Evolutionary conservation across 2,888 invertebrate species (phyloP).

Genomic region (Rhagonycha fulva): DNA sequence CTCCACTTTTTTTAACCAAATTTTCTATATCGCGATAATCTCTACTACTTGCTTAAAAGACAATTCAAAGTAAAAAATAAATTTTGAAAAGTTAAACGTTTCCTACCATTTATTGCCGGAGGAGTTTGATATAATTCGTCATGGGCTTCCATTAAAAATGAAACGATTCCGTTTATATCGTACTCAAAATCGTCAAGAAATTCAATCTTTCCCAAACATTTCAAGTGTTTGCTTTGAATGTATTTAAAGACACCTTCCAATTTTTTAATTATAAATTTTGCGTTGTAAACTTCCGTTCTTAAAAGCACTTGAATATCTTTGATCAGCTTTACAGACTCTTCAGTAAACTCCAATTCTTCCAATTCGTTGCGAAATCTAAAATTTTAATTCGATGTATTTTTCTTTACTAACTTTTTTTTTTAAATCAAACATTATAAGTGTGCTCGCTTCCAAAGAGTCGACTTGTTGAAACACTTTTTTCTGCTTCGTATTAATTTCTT

Average conservation of each 20-base stretch:
- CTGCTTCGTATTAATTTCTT: slow-evolving; percentile 13
- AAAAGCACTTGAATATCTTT: slow-evolving; percentile 34
- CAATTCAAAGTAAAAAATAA: not conserved
- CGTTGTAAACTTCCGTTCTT: slow-evolving; percentile 29
- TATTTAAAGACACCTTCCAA: slow-evolving; percentile 23
- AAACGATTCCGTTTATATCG: slow-evolving; percentile 6
- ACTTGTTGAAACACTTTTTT: slow-evolving; percentile 15
- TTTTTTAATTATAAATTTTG: slow-evolving; percentile 30
- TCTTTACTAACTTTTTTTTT: not conserved
- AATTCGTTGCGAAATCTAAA: slow-evolving; percentile 3
- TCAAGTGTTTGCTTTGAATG: slow-evolving; percentile 18
- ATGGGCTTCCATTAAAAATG: not conserved
- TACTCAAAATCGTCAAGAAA: slow-evolving; percentile 30
- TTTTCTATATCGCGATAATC: not conserved
- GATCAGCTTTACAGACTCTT: slow-evolving; percentile 31
- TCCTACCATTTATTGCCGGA: slow-evolving; percentile 13
- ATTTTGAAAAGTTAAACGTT: not conserved
- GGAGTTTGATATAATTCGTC: not conserved
- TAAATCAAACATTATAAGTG: not conserved
- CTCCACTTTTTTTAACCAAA: not conserved
- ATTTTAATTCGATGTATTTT: not conserved
- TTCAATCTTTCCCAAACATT: slow-evolving; percentile 32
- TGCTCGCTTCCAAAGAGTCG: not conserved
- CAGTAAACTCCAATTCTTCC: slow-evolving; percentile 33
- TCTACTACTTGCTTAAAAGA: not conserved